Conservation (phyloP, 2,797 vertebrate species). For the Discoglossus pictus region DNA sequence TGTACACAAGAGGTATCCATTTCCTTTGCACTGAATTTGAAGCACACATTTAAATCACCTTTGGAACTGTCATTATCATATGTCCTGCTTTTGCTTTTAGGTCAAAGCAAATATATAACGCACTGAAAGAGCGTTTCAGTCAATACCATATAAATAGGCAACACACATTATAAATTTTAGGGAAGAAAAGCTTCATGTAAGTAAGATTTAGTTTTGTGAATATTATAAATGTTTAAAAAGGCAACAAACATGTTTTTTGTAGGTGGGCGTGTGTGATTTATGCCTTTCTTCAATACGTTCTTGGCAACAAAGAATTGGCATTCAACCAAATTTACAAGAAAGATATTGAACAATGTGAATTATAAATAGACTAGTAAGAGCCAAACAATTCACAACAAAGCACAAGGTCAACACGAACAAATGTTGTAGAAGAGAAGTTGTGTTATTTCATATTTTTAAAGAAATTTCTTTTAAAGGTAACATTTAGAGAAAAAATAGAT, state of each 20-base stretch:
- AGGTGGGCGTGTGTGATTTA: constrained; percentile 34
- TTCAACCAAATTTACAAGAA: constrained; percentile 49
- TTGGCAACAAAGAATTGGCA: constrained; percentile 31
- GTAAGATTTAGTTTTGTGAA: constrained; percentile 17
- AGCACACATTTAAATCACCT: not conserved
- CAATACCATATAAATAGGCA: constrained; percentile 19
- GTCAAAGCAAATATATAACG: constrained; percentile 34
- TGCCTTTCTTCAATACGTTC: constrained; percentile 24
- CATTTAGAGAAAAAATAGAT: too few relatives aligned
- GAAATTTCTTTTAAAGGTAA: too few relatives aligned
- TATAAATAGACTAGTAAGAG: constrained; percentile 48
- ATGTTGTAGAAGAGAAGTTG: too few relatives aligned
- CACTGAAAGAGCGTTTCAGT: not conserved
- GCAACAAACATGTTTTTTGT: constrained; percentile 40
- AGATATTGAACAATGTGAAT: constrained; percentile 37
- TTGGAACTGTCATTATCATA: constrained; percentile 9
- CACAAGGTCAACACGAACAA: constrained; percentile 18
- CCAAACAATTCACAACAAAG: constrained; percentile 3
- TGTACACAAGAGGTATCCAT: constrained; percentile 9
- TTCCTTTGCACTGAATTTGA: not conserved
- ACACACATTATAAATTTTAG: constrained; percentile 19
- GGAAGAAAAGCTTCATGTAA: constrained; percentile 29
- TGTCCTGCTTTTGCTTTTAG: constrained; percentile 1
- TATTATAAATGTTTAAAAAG: constrained; percentile 42
- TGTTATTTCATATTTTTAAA: too few relatives aligned